A percentile compares a stretch with the other conserved stretches of the same genome.
phyloP scores from a whole-genome alignment of 2,797 vertebrate species.

The Anabacerthia variegaticeps region DNA sequence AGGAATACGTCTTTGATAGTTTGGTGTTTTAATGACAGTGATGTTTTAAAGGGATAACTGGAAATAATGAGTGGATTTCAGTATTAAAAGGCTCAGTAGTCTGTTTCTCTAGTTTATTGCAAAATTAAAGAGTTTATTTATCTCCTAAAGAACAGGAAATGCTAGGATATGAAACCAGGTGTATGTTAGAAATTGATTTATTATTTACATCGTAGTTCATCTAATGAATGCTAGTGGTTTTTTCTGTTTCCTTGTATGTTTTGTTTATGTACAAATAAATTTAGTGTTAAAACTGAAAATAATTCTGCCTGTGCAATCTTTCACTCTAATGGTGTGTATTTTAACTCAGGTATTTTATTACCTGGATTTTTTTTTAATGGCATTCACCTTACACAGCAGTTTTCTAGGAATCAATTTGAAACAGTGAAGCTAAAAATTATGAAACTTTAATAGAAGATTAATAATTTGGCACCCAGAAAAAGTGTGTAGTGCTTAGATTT shows the following conservation, averaged over 20 bases:
- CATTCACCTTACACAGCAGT: background rate
- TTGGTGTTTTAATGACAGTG: background rate
- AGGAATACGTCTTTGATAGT: background rate
- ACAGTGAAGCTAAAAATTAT: background rate
- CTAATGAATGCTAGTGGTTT: background rate
- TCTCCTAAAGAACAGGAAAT: background rate
- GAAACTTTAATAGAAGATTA: background rate
- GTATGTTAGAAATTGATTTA: background rate
- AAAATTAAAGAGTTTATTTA: background rate
- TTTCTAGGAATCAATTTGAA: background rate
- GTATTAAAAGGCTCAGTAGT: background rate
- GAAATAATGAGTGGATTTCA: background rate
- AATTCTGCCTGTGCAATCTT: background rate
- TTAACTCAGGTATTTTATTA: background rate
- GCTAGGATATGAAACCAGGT: background rate
- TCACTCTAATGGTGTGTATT: background rate
- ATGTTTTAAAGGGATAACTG: background rate
- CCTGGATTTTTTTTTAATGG: background rate
- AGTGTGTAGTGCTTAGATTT: background rate
- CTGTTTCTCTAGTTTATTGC: background rate
- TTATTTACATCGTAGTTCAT: background rate
- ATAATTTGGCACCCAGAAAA: background rate
- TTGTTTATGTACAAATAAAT: background rate
- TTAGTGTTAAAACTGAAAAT: background rate
- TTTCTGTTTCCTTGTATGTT: background rate